Percentiles rank a stretch among this genome's conserved stretches.
Evolutionary conservation across 2,888 invertebrate species (phyloP).

Genomic region (Drosophila formosana): DNA sequence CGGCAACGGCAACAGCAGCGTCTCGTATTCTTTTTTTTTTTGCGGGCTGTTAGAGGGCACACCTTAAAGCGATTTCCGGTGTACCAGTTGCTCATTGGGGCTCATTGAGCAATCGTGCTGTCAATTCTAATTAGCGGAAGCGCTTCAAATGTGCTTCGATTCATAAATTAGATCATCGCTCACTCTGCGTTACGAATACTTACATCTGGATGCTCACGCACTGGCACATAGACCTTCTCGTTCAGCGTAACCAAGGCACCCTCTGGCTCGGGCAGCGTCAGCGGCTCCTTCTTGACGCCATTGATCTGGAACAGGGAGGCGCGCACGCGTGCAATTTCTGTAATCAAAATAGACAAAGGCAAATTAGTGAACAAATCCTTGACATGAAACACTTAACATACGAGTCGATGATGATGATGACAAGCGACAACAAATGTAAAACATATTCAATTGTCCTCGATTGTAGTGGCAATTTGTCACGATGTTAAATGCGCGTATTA

Average conservation of each 20-base stretch:
- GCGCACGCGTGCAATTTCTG: constrained; percentile 99
- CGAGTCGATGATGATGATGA: not conserved
- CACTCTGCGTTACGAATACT: constrained; percentile 86
- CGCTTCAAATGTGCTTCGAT: constrained; percentile 66
- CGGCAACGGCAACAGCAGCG: constrained; percentile 11
- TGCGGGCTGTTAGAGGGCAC: constrained; percentile 66
- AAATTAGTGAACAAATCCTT: constrained; percentile 5
- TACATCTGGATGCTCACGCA: constrained; percentile 99
- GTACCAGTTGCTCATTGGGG: constrained; percentile 83
- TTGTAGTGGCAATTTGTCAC: constrained; percentile 55
- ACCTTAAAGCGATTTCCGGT: constrained; percentile 84
- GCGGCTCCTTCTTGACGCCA: constrained; percentile 97
- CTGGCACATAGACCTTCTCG: constrained; percentile 99
- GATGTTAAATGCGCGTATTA: constrained; percentile 64
- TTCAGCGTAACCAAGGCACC: constrained; percentile 96
- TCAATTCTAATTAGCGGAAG: constrained; percentile 83
- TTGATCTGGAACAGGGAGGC: constrained; percentile 99
- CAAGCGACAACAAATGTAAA: constrained; percentile 8
- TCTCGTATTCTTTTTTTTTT: constrained; percentile 41
- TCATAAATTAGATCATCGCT: constrained; percentile 73
- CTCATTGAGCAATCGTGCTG: constrained; percentile 70
- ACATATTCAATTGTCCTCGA: constrained; percentile 25
- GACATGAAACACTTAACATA: not conserved
- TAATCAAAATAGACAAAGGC: constrained; percentile 79
- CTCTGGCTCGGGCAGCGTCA: constrained; percentile 95